Conservation (phyloP, 2,797 vertebrate species). For the Lagodon rhomboides region DNA sequence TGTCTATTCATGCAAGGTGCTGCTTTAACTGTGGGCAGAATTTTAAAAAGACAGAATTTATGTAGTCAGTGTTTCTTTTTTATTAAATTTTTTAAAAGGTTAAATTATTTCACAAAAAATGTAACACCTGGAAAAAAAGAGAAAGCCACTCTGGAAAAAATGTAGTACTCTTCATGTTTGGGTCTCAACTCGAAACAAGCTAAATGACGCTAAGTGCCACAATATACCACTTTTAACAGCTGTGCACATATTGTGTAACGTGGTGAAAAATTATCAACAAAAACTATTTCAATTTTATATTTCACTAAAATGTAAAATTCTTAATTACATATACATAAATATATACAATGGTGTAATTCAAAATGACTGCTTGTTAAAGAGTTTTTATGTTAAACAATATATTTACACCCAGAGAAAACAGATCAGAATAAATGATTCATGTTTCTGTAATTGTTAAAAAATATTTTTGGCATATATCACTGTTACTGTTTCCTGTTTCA, state of each 20-base stretch:
- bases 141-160: background rate
- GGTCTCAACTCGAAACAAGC: background rate
- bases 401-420: background rate
- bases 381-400: background rate
- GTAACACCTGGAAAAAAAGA: background rate
- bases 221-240: background rate
- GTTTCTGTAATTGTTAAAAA: background rate
- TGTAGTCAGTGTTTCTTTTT: background rate
- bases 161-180: background rate
- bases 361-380: background rate
- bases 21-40: background rate
- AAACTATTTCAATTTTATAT: background rate
- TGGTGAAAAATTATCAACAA: background rate
- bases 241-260: background rate
- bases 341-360: background rate
- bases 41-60: slow-evolving; percentile 1
- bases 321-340: background rate
- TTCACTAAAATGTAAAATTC: background rate
- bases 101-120: background rate
- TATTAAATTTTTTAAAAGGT: background rate
- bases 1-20: background rate
- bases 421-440: background rate
- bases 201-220: too few relatives aligned
- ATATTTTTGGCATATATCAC: background rate
- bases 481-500: background rate